Evolutionary conservation across 1,140 invertebrate genomes (phyloP).

Genomic region (Neuroterus valhalla): DNA sequence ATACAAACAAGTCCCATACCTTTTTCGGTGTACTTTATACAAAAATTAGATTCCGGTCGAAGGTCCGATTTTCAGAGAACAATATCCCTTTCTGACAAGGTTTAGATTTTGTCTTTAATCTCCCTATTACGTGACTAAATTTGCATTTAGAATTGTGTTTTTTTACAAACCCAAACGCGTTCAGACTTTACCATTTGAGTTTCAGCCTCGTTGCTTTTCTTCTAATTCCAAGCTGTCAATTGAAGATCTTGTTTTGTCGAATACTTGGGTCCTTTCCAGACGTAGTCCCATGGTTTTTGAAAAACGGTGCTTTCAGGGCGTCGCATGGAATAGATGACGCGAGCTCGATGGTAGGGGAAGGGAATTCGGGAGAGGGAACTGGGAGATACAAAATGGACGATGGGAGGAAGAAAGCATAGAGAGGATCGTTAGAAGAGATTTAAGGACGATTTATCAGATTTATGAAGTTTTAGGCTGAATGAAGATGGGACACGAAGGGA

Average conservation of each 20-base stretch:
- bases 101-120: slow-evolving; percentile 2
- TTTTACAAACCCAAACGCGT: slow-evolving; percentile 25
- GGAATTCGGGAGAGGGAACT: neutral
- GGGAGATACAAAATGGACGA: slow-evolving; percentile 40
- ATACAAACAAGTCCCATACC: neutral
- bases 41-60: neutral
- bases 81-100: neutral
- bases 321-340: slow-evolving; percentile 6
- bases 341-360: neutral
- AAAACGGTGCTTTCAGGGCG: slow-evolving; percentile 10
- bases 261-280: neutral
- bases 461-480: slow-evolving; percentile 50
- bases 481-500: slow-evolving; percentile 43
- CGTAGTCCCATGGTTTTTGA: neutral
- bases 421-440: slow-evolving; percentile 54
- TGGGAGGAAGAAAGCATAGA: slow-evolving; percentile 53
- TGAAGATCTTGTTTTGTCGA: neutral
- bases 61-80: neutral
- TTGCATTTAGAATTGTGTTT: slow-evolving; percentile 15
- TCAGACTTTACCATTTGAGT: slow-evolving; percentile 26
- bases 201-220: slow-evolving; percentile 22
- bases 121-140: slow-evolving; percentile 16
- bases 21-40: neutral
- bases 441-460: slow-evolving; percentile 55
- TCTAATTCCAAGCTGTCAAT: neutral